Evolutionary conservation across 2,888 invertebrate genomes (phyloP).

Genomic region (Ormyrus pomaceus): DNA sequence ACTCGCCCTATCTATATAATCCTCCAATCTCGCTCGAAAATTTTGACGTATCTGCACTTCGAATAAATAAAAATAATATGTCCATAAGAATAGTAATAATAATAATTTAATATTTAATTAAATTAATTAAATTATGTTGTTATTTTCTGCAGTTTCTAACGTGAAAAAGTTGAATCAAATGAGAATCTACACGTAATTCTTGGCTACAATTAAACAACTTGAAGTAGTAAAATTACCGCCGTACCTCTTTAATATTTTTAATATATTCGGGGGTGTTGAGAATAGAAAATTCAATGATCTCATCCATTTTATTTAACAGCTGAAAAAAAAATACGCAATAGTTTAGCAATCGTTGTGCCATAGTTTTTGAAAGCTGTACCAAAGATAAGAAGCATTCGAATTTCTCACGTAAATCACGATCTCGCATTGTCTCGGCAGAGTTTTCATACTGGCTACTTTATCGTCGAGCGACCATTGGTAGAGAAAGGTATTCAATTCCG

Average conservation of each 20-base stretch:
- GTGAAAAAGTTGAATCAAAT: too few relatives aligned
- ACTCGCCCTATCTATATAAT: slow-evolving; percentile 76
- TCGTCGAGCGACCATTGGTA: slow-evolving; percentile 77
- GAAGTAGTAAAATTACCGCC: background rate
- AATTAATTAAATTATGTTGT: background rate
- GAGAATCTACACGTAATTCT: too few relatives aligned
- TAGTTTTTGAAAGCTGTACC: background rate
- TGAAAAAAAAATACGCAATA: slow-evolving; percentile 65
- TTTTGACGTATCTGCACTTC: slow-evolving; percentile 71
- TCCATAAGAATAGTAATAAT: background rate
- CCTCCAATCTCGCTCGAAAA: slow-evolving; percentile 75
- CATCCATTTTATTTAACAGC: slow-evolving; percentile 78
- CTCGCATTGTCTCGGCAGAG: slow-evolving; percentile 76
- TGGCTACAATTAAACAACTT: too few relatives aligned
- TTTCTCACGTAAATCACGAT: slow-evolving; percentile 67
- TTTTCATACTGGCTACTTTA: slow-evolving; percentile 74
- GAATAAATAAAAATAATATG: background rate
- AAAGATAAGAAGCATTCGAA: background rate
- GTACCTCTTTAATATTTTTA: slow-evolving; percentile 77
- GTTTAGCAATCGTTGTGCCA: background rate
- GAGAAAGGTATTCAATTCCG: slow-evolving; percentile 80
- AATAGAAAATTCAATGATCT: slow-evolving; percentile 76
- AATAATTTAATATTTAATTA: background rate
- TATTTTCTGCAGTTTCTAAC: too few relatives aligned
- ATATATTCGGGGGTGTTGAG: slow-evolving; percentile 72